These are phyloP conservation scores for Neotragus moschatus DNA, from an alignment of 2,113 vertebrate species.

Conservation along the genomic window DNA sequence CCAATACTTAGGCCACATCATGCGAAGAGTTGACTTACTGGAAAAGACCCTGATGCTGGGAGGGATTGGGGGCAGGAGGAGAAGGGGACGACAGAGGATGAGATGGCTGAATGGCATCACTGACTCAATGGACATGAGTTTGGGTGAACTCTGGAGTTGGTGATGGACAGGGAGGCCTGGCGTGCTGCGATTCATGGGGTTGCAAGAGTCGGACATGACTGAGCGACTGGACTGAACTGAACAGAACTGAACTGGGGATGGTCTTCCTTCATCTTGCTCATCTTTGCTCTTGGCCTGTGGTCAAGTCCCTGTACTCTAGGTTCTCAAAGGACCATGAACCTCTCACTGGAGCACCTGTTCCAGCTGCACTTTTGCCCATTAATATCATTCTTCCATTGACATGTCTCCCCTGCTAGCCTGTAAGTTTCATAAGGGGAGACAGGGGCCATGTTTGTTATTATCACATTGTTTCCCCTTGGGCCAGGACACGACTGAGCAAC, in stretches of 20 bases:
- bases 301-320: neutral
- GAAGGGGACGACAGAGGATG: too few species aligned
- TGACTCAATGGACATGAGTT: fast-evolving
- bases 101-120: too few species aligned
- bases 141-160: too few species aligned
- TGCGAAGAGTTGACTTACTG: too few species aligned
- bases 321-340: neutral
- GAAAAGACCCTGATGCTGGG: too few species aligned
- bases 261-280: neutral
- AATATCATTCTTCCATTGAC: neutral
- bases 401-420: neutral
- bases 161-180: too few species aligned
- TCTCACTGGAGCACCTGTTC: neutral
- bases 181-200: too few species aligned
- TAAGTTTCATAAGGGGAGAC: neutral
- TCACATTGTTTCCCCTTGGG: neutral
- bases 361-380: neutral
- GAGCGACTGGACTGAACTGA: too few species aligned
- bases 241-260: too few species aligned
- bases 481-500: neutral
- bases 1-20: too few species aligned
- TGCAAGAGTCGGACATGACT: too few species aligned
- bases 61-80: too few species aligned
- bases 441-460: neutral
- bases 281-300: neutral